Conservation (phyloP, 1,140 invertebrate genomes). For the Tetramorium alpestre region DNA sequence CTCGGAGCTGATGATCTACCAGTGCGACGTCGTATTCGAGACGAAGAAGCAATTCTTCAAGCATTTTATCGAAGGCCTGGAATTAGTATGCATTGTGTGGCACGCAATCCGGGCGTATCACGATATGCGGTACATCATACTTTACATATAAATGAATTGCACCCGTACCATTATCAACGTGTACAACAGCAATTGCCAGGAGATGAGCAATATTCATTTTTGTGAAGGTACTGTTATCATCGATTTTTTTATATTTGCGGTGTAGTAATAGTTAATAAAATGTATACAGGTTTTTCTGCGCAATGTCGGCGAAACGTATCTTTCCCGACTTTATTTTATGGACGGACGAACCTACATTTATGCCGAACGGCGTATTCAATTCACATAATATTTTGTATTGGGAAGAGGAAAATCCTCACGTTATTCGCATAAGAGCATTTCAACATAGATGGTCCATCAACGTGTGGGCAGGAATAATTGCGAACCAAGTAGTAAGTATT, state of each 20-base stretch:
- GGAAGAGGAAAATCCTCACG: not conserved
- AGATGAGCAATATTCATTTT: not conserved
- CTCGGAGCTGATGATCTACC: too few relatives aligned
- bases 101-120: not conserved
- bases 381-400: not conserved
- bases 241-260: not conserved
- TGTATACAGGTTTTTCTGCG: not conserved
- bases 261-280: not conserved
- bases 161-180: not conserved
- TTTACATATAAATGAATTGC: not conserved
- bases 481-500: constrained; percentile 5
- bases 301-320: not conserved
- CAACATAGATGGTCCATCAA: not conserved
- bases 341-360: not conserved
- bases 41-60: too few relatives aligned
- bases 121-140: not conserved
- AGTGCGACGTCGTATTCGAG: too few relatives aligned
- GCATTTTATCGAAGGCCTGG: not conserved
- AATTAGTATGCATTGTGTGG: not conserved
- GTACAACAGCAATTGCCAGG: not conserved
- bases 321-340: not conserved
- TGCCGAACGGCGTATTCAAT: constrained; percentile 1
- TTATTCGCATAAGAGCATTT: not conserved
- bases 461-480: not conserved
- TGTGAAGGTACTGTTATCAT: not conserved